These are phyloP conservation scores for Eugnorisma glareosa DNA, from an alignment of 2,888 invertebrate species.

Conservation along the genomic window DNA sequence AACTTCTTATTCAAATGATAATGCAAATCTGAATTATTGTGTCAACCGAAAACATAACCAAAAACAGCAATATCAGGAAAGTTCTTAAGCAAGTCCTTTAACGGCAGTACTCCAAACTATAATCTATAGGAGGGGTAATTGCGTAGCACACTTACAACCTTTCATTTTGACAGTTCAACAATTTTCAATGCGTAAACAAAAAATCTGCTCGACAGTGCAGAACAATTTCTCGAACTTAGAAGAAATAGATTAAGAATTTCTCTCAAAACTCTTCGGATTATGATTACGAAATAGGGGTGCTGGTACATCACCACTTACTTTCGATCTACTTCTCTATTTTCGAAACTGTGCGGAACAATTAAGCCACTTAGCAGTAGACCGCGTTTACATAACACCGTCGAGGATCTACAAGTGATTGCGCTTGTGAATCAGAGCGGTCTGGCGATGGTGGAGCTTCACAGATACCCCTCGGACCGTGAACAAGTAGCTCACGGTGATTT, in stretches of 20 bases:
- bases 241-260: neutral
- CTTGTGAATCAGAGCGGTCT: slow-evolving; percentile 73
- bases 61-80: neutral
- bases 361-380: slow-evolving; percentile 18
- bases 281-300: neutral
- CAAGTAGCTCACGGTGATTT: slow-evolving; percentile 39
- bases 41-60: neutral
- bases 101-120: neutral
- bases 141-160: neutral
- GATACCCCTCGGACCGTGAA: slow-evolving; percentile 66
- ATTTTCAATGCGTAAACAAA: neutral
- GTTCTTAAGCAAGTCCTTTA: neutral
- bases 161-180: neutral
- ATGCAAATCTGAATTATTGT: neutral
- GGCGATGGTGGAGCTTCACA: slow-evolving; percentile 62
- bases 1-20: neutral
- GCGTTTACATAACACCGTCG: slow-evolving; percentile 52
- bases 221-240: neutral
- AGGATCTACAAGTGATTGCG: slow-evolving; percentile 66
- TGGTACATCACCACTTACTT: slow-evolving; percentile 1
- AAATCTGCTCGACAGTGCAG: neutral
- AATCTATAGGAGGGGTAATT: neutral
- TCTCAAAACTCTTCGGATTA: neutral
- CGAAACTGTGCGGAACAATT: slow-evolving; percentile 30
- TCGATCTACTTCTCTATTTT: slow-evolving; percentile 2